Base-by-base conservation (phyloP, 2,113 vertebrate genomes). In the Hystrix brachyura region DNA sequence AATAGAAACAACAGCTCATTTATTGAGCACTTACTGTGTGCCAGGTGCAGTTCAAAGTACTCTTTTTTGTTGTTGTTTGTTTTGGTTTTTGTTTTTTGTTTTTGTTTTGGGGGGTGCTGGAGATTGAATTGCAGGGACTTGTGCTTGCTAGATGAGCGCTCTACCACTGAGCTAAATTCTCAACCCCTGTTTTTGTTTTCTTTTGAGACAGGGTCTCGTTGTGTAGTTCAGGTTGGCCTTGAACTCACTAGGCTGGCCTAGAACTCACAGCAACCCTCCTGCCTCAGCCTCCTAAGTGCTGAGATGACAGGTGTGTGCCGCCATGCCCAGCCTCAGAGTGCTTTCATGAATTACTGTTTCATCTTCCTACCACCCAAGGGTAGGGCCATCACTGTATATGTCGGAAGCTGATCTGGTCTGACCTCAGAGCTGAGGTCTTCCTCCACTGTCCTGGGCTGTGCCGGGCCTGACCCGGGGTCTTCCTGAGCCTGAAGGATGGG, bases 1-100 rank as follows among this genome's bases (percentile, higher is more conserved):
- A 94, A n/a, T 81, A 32, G 96, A 57, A 91, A 97, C 91, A 96
- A 60, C 67, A 91, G 87, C 76, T 65, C 10, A 32, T 92, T 97
- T 92, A 89, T 85, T 65, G 93, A 90, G 84, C 90, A 57, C 87
- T 94, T 90, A 87, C 79, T 72, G 80, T 94, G 90, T 84, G 92
- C 90, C 96, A 92, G 93, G 93, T 60, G 38, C 89, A 91, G 91
- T 86, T 94, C 78, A 92, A 48, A 94, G 91, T 0, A 1, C 78
- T 87, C 69, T 65, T 78, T 51, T 78, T 78, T 43, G 11, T 72
- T 72, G 65, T n/a, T 69, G 69, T 78, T 48, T 71, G 19, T 9
- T 23, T 76, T 76, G 4, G 6, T 27, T 76, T 74, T 51, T 25
- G 15, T 12, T 0, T 78, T 78, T 78, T 18, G 7, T 51, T 78